phyloP scores from a whole-genome alignment of 2,888 invertebrate genomes.

The Osedax fenrisi region DNA sequence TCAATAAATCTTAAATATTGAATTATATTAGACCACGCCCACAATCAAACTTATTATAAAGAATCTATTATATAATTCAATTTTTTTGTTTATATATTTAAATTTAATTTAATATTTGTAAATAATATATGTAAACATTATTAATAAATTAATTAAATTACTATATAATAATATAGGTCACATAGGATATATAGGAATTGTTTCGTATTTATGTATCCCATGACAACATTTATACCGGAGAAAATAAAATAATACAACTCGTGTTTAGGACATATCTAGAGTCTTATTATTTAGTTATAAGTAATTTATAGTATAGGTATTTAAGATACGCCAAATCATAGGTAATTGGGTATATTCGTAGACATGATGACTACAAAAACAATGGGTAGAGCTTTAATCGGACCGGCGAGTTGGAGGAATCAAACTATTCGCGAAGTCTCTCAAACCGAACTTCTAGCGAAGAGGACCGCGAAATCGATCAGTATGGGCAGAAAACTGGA shows the following conservation, averaged over 20 bases:
- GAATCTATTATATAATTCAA: too few species aligned
- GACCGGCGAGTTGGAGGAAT: constrained; percentile 48
- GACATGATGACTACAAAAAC: neutral
- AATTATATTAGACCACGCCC: too few species aligned
- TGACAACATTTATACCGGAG: neutral
- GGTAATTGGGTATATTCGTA: neutral
- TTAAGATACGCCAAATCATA: neutral
- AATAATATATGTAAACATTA: too few species aligned
- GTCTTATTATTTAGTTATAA: neutral
- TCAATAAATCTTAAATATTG: too few species aligned
- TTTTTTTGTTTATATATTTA: too few species aligned
- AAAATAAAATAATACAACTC: too few species aligned
- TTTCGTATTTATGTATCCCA: neutral
- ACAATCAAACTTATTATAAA: too few species aligned
- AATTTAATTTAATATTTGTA: too few species aligned
- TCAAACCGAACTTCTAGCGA: constrained; percentile 44
- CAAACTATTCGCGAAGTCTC: constrained; percentile 45
- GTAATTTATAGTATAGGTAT: neutral
- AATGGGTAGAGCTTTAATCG: constrained; percentile 35
- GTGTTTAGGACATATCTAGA: neutral
- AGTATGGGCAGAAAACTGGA: constrained; percentile 45
- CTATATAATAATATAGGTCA: too few species aligned
- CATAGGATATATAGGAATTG: neutral
- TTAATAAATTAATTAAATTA: too few species aligned
- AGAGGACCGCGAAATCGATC: constrained; percentile 44